Conservation (phyloP, 30 jellyfish, hydroid and myxozoan genomes). For the Aurelia sp. region DNA sequence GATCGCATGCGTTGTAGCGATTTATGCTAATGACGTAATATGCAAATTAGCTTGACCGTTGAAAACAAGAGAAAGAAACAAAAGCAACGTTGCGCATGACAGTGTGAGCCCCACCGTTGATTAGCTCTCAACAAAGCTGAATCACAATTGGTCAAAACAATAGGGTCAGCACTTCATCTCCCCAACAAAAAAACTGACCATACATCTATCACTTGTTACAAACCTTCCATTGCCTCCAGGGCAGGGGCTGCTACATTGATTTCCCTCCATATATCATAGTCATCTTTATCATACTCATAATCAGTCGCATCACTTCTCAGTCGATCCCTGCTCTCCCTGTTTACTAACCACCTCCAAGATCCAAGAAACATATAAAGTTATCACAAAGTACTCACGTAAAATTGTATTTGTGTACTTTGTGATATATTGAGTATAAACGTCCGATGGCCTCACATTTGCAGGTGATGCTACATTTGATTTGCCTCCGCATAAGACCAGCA, state of each 20-base stretch:
- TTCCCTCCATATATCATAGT: slow-evolving; percentile 18
- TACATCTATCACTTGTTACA: too few relatives aligned
- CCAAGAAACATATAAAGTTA: slow-evolving; percentile 84
- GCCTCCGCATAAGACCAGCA: slow-evolving; percentile 32
- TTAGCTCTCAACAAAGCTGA: too few relatives aligned
- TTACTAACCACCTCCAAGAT: slow-evolving; percentile 49
- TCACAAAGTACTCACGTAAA: not conserved
- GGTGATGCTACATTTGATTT: slow-evolving; percentile 33
- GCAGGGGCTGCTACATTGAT: slow-evolving; percentile 30
- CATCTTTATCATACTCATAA: slow-evolving; percentile 46
- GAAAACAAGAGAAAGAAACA: too few relatives aligned
- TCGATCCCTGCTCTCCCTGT: slow-evolving; percentile 20
- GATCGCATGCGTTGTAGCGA: too few relatives aligned
- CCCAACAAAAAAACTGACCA: too few relatives aligned
- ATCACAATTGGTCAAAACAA: too few relatives aligned
- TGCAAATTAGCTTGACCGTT: too few relatives aligned
- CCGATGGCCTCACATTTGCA: slow-evolving; percentile 28
- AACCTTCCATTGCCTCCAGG: slow-evolving; percentile 41
- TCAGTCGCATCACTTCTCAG: not conserved
- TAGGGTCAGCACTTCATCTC: too few relatives aligned
- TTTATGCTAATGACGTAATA: too few relatives aligned
- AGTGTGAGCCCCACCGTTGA: too few relatives aligned
- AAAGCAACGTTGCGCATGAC: too few relatives aligned
- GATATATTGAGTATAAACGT: not conserved
- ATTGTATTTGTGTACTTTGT: too few relatives aligned